Evolutionary conservation across 2,888 invertebrate species (phyloP), one percentile per base, ranked within the genome.

Genomic region (Polymixis lichenea): DNA sequence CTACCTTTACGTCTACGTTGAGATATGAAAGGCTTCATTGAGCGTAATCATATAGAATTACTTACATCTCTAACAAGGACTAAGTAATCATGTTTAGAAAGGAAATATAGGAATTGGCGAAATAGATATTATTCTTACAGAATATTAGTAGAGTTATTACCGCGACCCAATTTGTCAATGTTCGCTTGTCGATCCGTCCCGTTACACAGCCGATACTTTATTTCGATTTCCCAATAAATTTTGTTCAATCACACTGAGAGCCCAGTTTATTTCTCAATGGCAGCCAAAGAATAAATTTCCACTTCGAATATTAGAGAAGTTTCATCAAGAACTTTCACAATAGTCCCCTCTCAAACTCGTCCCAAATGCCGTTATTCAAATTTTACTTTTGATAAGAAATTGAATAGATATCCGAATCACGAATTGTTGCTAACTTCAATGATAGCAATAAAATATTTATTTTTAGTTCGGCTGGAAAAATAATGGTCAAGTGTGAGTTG

Each of bases 291-390:
- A 95, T 94, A 93, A 93, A 95, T 95, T 95, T 92, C 92, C 93
- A 93, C 93, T 93, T 89, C 88, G 92, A 94, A 95, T 94, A 95
- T 95, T 95, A 94, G 92, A 92, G 93, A 95, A 95, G 92, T 95
- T 93, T 89, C 91, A 91, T 90, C 91, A 92, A 91, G 90, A 84
- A 84, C 56, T 93, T 95, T 91, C 91, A 95, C 95, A 95, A 95
- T 95, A 92, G 93, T 92, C 91, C 92, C 91, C 91, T 91, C 92
- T 91, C 89, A 91, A 94, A 94, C 92, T 93, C 90, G 85, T 89
- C 88, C 89, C 89, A 91, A 94, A 94, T 92, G 91, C 92, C 94
- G 92, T 94, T 95, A 94, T 94, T 94, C 94, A 94, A 94, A 93
- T 94, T 93, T 92, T 91, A 93, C 92, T 93, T 94, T 94, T 93